Conservation (phyloP, 2,113 vertebrate species). For the Cryptomyrus ogoouensis region DNA sequence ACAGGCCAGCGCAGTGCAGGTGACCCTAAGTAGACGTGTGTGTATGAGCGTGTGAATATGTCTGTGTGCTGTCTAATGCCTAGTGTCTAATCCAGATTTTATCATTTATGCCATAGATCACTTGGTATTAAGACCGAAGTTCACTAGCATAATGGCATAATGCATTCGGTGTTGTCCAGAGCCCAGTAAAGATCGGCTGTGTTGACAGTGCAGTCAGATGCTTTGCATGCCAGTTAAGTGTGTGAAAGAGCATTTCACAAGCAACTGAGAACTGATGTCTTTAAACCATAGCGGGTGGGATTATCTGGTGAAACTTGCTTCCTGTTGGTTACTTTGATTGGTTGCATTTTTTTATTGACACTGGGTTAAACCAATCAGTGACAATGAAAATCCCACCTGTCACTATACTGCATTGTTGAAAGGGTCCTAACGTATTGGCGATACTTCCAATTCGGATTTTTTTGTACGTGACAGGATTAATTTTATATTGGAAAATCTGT, state of each 20-base stretch:
- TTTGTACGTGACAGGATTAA: background rate
- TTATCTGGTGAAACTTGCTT: background rate
- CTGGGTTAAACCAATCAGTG: background rate
- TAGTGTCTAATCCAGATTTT: background rate
- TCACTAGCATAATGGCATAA: background rate
- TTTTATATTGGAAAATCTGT: background rate
- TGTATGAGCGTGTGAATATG: background rate
- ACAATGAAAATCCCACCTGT: background rate
- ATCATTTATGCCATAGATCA: background rate
- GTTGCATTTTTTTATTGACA: background rate
- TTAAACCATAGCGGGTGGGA: background rate
- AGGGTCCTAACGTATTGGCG: background rate
- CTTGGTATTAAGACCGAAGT: background rate
- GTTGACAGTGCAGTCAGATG: background rate
- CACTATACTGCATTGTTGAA: background rate
- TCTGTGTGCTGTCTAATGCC: background rate
- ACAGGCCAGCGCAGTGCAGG: background rate
- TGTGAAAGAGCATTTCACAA: background rate
- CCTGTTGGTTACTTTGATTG: background rate
- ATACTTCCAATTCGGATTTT: background rate
- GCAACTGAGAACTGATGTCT: background rate
- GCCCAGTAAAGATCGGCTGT: background rate
- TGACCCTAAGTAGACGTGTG: background rate
- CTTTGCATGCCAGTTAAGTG: background rate
- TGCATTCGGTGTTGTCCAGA: background rate